Evolutionary conservation across 2,797 vertebrate species (phyloP).

Genomic region (Channallabes apus): DNA sequence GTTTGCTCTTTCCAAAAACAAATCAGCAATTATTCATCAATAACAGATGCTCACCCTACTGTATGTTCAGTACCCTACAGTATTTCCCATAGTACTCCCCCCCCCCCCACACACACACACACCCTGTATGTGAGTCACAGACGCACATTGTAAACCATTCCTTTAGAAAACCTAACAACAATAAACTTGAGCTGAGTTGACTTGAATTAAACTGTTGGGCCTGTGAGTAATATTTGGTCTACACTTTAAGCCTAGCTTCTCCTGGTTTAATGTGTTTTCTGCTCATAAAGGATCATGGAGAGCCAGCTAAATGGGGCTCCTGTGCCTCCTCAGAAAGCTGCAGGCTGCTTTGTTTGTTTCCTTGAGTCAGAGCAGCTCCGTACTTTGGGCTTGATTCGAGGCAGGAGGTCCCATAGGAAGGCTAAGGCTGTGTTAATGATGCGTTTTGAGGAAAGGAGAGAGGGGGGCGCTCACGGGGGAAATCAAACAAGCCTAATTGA

Average conservation of each 20-base stretch:
- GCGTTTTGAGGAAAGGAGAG: conserved; percentile 54
- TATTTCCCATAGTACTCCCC: background rate
- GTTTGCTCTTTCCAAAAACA: background rate
- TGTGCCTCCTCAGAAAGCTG: conserved; percentile 36
- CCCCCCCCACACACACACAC: background rate
- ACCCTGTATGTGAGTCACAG: background rate
- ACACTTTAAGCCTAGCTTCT: background rate
- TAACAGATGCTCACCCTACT: background rate
- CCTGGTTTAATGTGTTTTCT: conserved; percentile 54
- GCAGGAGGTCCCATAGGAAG: conserved; percentile 43
- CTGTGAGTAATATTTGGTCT: conserved; percentile 30
- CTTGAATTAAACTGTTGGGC: conserved; percentile 23
- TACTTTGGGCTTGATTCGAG: conserved; percentile 3
- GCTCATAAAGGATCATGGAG: conserved; percentile 71
- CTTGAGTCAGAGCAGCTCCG: conserved; percentile 20
- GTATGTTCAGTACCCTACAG: background rate
- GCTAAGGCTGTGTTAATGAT: conserved; percentile 56
- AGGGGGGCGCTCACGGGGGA: conserved; percentile 63
- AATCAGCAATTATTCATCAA: background rate
- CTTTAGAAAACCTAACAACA: background rate
- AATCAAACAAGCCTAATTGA: conserved; percentile 77
- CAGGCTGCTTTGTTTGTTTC: conserved; percentile 33
- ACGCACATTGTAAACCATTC: background rate
- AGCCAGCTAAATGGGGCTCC: conserved; percentile 41
- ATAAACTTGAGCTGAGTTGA: conserved; percentile 2